Base-by-base conservation (phyloP, 2,797 vertebrate species). In the Harpagifer antarcticus region DNA sequence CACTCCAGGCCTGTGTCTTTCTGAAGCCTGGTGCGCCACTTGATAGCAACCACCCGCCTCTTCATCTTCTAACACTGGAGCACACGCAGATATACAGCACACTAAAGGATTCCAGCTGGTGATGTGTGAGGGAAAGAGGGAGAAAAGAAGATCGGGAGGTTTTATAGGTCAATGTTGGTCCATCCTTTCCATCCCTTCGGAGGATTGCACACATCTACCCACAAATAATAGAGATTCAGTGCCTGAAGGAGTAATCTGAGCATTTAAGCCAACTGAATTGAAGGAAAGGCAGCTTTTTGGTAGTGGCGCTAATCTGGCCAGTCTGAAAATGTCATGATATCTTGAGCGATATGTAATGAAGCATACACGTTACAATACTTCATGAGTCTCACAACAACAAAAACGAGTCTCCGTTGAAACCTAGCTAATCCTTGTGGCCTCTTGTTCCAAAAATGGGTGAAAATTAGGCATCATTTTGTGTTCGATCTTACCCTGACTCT, bases 1-100 rank as follows among this genome's bases (percentile, higher is more conserved):
- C 8, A n/a, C 72, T 79, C 65, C 65, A 59, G 57, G 81, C 53
- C 59, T 53, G 81, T 43, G 69, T 50, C 69, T 83, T 57, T 84
- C 82, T 83, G 82, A 90, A 80, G 83, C 80, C 84, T 78, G 63
- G 75, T 82, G 92, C 69, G 73, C 75, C 70, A 79, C 85, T 83
- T 85, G 84, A 91, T 84, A 91, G 79, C 76, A 75, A 43, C 74
- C 48, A 70, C 31, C 56, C 44, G 55, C 69, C 54, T 67, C 65
- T 70, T 76, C 79, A 74, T 85, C 76, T 85, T 67, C 58, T 59
- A 68, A 53, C 45, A 40, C 72, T 7, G 16, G 7, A 68, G 23
- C 61, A 47, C 65, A 48, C 55, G 33, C 33, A 55, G 23, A 15
- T 45, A 67, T 53, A 66, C 12, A 66, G 20, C 20, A 44, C 8